Evolutionary conservation across 1,140 invertebrate genomes (phyloP).

Genomic region (Lutraria rhynchaena): DNA sequence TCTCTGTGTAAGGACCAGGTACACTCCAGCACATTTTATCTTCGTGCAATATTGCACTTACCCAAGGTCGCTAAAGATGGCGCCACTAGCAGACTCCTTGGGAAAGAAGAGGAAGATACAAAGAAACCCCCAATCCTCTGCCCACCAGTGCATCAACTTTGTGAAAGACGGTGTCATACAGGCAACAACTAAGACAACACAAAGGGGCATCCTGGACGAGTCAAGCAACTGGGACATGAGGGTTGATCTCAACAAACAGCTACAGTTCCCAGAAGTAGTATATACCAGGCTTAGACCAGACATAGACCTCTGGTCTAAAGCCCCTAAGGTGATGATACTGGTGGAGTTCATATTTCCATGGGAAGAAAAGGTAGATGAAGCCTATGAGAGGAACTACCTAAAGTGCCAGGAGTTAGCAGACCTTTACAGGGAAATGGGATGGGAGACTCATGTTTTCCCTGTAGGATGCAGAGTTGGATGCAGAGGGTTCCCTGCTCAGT

Average conservation of each 20-base stretch:
- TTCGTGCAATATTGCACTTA: not conserved
- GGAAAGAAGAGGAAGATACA: constrained; percentile 10
- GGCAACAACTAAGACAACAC: too few species aligned
- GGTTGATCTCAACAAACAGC: constrained; percentile 20
- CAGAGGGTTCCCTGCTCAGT: too few species aligned
- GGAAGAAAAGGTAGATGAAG: constrained; percentile 24
- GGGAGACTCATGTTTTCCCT: too few species aligned
- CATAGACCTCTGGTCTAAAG: constrained; percentile 25
- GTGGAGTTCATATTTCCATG: constrained; percentile 36
- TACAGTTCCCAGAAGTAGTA: constrained; percentile 36
- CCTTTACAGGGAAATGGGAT: too few species aligned
- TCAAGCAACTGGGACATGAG: constrained; percentile 15
- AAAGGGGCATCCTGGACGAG: too few species aligned
- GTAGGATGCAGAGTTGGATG: too few species aligned
- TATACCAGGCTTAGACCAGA: constrained; percentile 33
- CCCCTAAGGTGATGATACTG: constrained; percentile 12
- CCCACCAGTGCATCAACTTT: not conserved
- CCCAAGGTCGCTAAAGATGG: constrained; percentile 24
- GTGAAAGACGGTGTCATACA: constrained; percentile 14
- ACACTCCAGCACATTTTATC: constrained; percentile 18
- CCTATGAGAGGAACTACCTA: too few species aligned
- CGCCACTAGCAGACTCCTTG: constrained; percentile 27
- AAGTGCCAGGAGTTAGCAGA: too few species aligned
- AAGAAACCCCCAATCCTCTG: not conserved
- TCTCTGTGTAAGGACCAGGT: not conserved